Evolutionary conservation across 2,113 vertebrate species (phyloP), one percentile per base, ranked within the genome.

Genomic region (Cryptotis parvus): DNA sequence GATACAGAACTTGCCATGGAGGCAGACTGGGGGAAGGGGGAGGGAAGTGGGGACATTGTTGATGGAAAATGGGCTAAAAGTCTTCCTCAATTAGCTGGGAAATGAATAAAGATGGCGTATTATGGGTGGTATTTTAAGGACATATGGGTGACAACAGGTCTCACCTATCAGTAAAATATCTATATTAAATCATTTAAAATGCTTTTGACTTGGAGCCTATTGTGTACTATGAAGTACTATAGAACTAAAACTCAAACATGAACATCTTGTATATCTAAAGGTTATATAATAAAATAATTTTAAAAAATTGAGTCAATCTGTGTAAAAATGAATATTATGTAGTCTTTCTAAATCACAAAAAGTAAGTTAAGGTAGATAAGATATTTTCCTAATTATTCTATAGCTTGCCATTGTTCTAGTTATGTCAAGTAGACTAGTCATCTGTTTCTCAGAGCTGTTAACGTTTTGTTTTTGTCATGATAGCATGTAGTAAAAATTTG

Each of bases 301-400:
- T n/a, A n/a, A 49, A 49, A 68, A 26, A 61, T 70, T 58, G 52
- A 75, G n/a, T 66, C 77, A n/a, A 55, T 85, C 58, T 86, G 0
- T 85, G 58, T 41, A 31, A 58, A 58, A 58, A 35, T 55, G 73
- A 83, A 27, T 65, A 61, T 41, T 8, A 29, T 37, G 26, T 4
- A 3, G 7, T 68, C 88, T 52, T 82, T 69, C 52, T 77, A 87
- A 93, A 75, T 89, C 26, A 87, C 8, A 81, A 72, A n/a, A 93
- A 82, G 26, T 61, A 69, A 74, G 75, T 63, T 35, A 65, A 90
- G 33, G 55, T 73, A 45, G 74, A 63, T 80, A 79, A 27, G 33
- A 45, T n/a, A n/a, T 78, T 90, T 81, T 4, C 65, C 55, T 91
- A 73, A 52, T 89, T 55, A 80, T 45, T 84, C 35, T 52, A 7